Conservation (phyloP, 1,140 invertebrate genomes). For the Drosophila mayri region DNA sequence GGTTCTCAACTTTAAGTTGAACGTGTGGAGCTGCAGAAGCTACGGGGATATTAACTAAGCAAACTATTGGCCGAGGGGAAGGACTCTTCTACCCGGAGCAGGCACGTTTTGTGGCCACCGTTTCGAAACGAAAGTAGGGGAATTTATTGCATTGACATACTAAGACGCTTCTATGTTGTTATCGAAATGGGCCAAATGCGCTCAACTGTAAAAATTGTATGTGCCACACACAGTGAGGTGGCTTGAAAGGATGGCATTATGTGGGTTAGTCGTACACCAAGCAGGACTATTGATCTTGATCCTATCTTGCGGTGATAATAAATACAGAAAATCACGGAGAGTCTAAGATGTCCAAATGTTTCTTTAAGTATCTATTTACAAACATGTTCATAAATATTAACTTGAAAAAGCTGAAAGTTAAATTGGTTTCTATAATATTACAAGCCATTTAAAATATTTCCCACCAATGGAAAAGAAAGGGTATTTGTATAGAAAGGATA, state of each 20-base stretch:
- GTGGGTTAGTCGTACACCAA: constrained; percentile 11
- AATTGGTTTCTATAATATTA: too few relatives aligned
- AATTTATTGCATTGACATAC: constrained; percentile 78
- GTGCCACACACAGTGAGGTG: constrained; percentile 5
- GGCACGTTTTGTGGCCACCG: constrained; percentile 47
- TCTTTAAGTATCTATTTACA: too few relatives aligned
- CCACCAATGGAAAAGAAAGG: too few relatives aligned
- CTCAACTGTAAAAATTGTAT: constrained; percentile 58
- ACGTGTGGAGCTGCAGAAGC: constrained; percentile 20
- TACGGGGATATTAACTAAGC: constrained; percentile 36
- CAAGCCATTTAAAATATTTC: too few relatives aligned
- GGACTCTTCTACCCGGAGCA: constrained; percentile 1
- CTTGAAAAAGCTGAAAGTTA: too few relatives aligned
- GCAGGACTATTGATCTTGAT: constrained; percentile 8
- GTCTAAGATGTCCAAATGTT: too few relatives aligned
- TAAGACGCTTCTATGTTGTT: constrained; percentile 60
- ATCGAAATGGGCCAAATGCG: constrained; percentile 69
- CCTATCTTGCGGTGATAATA: not conserved
- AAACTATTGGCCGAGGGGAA: constrained; percentile 16
- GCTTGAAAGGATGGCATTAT: constrained; percentile 7
- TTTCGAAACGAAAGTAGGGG: constrained; percentile 52
- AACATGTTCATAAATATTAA: too few relatives aligned
- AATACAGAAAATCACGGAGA: not conserved
- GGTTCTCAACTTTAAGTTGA: constrained; percentile 68
- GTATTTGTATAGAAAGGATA: too few relatives aligned